Evolutionary conservation across 2,888 invertebrate genomes (phyloP), one percentile per base, ranked within the genome.

Genomic region (Operophtera brumata): DNA sequence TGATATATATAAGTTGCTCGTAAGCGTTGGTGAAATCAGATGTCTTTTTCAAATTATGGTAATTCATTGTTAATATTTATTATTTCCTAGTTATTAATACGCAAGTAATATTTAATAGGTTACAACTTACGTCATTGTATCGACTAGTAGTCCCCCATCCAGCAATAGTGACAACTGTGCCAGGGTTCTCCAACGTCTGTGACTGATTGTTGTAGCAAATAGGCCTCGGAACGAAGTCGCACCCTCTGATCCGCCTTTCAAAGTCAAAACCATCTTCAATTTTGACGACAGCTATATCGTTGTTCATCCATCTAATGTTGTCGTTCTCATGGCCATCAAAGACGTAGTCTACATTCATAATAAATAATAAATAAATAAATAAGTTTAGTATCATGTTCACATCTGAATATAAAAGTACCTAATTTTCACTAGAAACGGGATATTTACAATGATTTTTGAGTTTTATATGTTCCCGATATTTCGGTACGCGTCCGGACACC

Each of bases 281-380:
- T 49, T 84, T 87, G 0, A 87, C 85, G 0, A 88, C 71, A 0
- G 87, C 87, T 6, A 88, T 86, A 57, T 88, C 87, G 53, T 87
- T 86, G 72, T 84, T 85, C 87, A 88, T 85, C 87, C 87, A 88
- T 50, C 84, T 70, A 12, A 88, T 82, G 53, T 87, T 86, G 56
- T 87, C 87, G 45, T 86, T 85, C 47, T 86, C 82, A 41, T 86
- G 85, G 0, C 86, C 87, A 30, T 88, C 87, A 47, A 87, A 88
- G 0, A 82, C 73, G 58, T 87, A 88, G 62, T 86, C 87, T 88
- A 53, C 12, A 64, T 58, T 14, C 13, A 25, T n/a, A n/a, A n/a
- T n/a, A n/a, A n/a, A n/a, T n/a, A n/a, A n/a, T n/a, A n/a, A n/a
- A n/a, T n/a, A n/a, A n/a, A n/a, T n/a, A n/a, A n/a, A n/a, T n/a